phyloP scores from a whole-genome alignment of 2,113 vertebrate genomes.

The Asarcornis scutulata region DNA sequence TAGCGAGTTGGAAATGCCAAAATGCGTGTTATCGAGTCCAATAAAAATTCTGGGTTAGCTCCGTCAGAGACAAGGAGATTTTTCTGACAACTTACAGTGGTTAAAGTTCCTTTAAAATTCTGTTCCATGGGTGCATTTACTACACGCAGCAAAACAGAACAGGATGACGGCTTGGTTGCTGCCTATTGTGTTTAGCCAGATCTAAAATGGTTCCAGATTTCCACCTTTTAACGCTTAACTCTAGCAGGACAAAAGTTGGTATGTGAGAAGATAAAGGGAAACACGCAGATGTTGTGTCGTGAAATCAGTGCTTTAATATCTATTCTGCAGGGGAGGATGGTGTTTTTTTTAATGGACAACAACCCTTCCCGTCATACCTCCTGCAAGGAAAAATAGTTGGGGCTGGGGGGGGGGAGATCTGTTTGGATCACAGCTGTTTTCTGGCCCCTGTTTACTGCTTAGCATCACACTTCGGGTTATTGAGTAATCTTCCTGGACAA shows the following conservation, averaged over 20 bases:
- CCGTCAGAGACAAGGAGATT: slow-evolving; percentile 3
- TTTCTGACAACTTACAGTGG: slow-evolving; percentile 29
- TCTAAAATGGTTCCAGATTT: slow-evolving; percentile 58
- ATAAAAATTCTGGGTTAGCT: slow-evolving; percentile 11
- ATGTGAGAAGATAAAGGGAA: not conserved
- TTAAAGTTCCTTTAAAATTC: slow-evolving; percentile 31
- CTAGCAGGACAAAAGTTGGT: not conserved
- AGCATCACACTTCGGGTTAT: not conserved
- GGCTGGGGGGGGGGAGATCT: not conserved
- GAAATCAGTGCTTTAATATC: slow-evolving; percentile 29
- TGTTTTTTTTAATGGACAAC: not conserved
- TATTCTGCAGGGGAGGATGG: not conserved
- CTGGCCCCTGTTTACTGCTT: slow-evolving; percentile 26
- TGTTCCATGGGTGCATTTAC: slow-evolving; percentile 24
- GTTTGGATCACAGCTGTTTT: slow-evolving; percentile 29
- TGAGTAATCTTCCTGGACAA: slow-evolving; percentile 30
- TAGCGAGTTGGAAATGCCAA: not conserved
- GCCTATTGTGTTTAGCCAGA: slow-evolving; percentile 28
- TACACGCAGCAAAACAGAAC: not conserved
- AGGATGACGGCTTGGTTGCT: slow-evolving; percentile 37
- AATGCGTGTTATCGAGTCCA: not conserved
- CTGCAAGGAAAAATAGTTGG: not conserved
- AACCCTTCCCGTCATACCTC: not conserved
- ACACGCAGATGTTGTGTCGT: not conserved
- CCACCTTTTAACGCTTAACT: slow-evolving; percentile 2